A percentile compares a stretch with the other conserved stretches of the same genome.
Evolutionary conservation across 1,140 invertebrate genomes (phyloP).

Genomic region (Trinorchestia longiramus): DNA sequence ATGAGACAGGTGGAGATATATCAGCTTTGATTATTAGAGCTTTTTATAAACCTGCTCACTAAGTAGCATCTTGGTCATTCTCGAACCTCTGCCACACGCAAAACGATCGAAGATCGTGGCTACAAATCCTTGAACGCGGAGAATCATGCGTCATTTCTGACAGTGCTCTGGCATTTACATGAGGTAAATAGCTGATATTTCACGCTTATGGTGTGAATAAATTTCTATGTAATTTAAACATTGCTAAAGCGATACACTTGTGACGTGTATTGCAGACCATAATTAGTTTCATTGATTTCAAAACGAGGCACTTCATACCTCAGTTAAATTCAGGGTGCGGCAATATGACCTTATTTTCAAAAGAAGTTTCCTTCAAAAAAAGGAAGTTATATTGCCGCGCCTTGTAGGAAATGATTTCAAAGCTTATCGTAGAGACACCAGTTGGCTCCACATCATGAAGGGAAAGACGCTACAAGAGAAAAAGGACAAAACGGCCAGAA

Average conservation of each 20-base stretch:
- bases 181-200: neutral
- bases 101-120: neutral
- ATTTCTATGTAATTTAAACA: neutral
- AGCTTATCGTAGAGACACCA: neutral
- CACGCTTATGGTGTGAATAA: neutral
- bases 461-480: neutral
- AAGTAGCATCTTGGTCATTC: neutral
- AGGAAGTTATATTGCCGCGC: too few relatives aligned
- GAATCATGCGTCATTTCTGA: neutral
- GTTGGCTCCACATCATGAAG: neutral
- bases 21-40: neutral
- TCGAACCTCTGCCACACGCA: neutral
- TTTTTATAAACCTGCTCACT: neutral
- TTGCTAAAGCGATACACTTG: neutral
- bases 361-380: too few relatives aligned
- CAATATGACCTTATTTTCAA: too few relatives aligned
- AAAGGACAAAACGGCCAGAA: neutral
- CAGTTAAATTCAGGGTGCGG: too few relatives aligned
- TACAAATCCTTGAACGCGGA: neutral
- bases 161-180: neutral
- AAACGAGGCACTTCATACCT: neutral
- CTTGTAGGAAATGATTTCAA: neutral
- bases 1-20: neutral
- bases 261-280: neutral
- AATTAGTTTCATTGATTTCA: neutral